phyloP scores from a whole-genome alignment of 2,113 vertebrate genomes.

The Nesogale talazaci region DNA sequence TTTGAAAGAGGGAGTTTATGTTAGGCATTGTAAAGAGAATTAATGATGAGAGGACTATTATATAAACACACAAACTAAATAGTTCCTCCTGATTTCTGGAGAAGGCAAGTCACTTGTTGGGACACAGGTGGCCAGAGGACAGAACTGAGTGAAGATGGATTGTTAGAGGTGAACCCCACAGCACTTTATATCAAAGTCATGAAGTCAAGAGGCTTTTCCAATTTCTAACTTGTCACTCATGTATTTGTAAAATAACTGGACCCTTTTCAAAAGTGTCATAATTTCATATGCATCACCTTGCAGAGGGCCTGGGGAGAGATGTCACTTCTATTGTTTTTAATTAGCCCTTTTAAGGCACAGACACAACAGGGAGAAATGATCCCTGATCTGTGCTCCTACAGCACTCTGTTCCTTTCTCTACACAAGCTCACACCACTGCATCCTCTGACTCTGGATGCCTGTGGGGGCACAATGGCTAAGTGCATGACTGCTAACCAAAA shows the following conservation, averaged over 20 bases:
- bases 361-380: neutral
- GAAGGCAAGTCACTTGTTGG: neutral
- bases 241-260: neutral
- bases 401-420: neutral
- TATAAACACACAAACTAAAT: neutral
- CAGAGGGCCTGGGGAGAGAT: neutral
- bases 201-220: neutral
- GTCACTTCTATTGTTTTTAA: neutral
- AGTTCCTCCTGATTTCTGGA: neutral
- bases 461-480: neutral
- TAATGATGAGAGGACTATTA: neutral
- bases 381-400: neutral
- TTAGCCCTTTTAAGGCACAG: neutral
- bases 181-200: neutral
- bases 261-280: neutral
- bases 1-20: slow-evolving; percentile 11
- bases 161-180: neutral
- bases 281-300: neutral
- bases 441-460: neutral
- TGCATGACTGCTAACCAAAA: neutral
- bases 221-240: neutral
- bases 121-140: neutral
- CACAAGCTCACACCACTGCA: neutral
- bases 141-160: neutral
- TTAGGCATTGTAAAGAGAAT: neutral